phyloP scores from a whole-genome alignment of 2,888 invertebrate species.

The Eupithecia dodoneata region DNA sequence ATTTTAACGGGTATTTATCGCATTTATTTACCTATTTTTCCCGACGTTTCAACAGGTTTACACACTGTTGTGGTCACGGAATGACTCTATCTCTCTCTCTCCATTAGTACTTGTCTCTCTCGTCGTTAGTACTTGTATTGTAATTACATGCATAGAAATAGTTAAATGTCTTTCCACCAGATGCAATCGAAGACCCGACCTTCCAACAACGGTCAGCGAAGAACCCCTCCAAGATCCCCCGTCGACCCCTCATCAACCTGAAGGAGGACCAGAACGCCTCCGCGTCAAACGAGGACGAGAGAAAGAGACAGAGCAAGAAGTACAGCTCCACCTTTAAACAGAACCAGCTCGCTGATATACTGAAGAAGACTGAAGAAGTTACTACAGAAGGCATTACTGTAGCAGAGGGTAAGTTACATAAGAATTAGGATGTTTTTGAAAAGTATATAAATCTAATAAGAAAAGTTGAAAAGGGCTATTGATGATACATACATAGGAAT shows the following conservation, averaged over 20 bases:
- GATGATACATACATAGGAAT: background rate
- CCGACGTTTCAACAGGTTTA: too few species aligned
- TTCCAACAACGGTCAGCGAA: constrained; percentile 54
- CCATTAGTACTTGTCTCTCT: too few species aligned
- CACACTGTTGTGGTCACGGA: too few species aligned
- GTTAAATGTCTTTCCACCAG: constrained; percentile 55
- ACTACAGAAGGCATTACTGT: constrained; percentile 64
- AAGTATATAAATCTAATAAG: background rate
- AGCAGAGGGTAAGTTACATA: constrained; percentile 50
- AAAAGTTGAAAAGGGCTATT: background rate
- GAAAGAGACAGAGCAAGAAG: constrained; percentile 78
- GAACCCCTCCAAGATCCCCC: constrained; percentile 60
- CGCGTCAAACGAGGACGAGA: constrained; percentile 76
- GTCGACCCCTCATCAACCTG: constrained; percentile 69
- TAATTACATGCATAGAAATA: too few species aligned
- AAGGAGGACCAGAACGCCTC: constrained; percentile 75
- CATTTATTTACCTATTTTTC: too few species aligned
- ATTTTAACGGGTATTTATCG: too few species aligned
- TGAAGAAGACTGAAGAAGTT: constrained; percentile 59
- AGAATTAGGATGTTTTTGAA: background rate
- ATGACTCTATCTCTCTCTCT: too few species aligned
- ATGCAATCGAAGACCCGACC: constrained; percentile 69
- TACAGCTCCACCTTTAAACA: constrained; percentile 75
- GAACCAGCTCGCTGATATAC: constrained; percentile 70
- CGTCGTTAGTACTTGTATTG: too few species aligned